Percentiles rank a stretch among this genome's conserved stretches.
Conservation (phyloP, 1,140 invertebrate genomes). For the Elymnias hypermnestra region DNA sequence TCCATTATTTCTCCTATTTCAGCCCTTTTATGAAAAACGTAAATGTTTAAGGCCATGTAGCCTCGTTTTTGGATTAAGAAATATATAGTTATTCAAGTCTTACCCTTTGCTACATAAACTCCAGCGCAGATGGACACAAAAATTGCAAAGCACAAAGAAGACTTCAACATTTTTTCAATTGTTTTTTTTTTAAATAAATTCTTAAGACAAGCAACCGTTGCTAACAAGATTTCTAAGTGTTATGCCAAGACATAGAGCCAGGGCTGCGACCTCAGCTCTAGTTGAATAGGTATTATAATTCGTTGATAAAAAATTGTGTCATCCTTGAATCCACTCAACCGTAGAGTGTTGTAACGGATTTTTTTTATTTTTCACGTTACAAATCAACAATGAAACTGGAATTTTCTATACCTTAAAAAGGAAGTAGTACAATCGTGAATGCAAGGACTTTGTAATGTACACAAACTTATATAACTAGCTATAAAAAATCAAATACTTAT, state of each 20-base stretch:
- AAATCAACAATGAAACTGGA: background rate
- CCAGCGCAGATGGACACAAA: conserved; percentile 15
- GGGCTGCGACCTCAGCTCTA: conserved; percentile 32
- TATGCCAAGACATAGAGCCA: conserved; percentile 19
- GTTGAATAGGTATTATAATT: conserved; percentile 28
- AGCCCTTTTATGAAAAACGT: too few relatives aligned
- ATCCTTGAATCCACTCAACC: conserved; percentile 40
- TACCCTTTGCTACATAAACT: conserved; percentile 44
- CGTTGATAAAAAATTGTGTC: conserved; percentile 34
- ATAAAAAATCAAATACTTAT: too few relatives aligned
- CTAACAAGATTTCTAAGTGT: conserved; percentile 14
- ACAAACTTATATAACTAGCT: too few relatives aligned
- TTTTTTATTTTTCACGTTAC: background rate
- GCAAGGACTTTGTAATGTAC: background rate
- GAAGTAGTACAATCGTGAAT: background rate
- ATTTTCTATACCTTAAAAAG: background rate
- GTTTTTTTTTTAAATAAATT: background rate
- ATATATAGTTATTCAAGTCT: conserved; percentile 12
- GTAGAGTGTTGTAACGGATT: conserved; percentile 3
- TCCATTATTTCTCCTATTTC: too few relatives aligned
- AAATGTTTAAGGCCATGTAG: too few relatives aligned
- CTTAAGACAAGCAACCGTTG: conserved; percentile 10
- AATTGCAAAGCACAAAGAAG: conserved; percentile 18
- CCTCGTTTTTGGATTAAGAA: too few relatives aligned
- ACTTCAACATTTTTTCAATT: conserved; percentile 10